Percentiles rank a stretch among this genome's conserved stretches.
Evolutionary conservation across 2,797 vertebrate species (phyloP).

Genomic region (Eleutherodactylus coqui): DNA sequence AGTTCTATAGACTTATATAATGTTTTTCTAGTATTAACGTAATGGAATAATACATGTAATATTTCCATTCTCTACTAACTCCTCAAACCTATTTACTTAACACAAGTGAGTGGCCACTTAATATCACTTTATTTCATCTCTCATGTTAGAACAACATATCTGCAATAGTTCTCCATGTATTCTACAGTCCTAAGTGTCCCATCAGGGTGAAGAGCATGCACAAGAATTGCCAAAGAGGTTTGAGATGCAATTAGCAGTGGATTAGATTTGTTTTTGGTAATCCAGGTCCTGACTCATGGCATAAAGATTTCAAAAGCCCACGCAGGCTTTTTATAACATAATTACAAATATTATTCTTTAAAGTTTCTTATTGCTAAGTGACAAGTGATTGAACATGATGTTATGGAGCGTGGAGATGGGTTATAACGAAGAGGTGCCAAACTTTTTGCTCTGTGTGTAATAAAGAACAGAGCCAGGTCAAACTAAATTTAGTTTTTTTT

Average conservation of each 20-base stretch:
- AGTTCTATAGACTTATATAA: background rate
- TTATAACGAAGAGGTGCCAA: conserved; percentile 39
- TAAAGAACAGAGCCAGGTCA: conserved; percentile 31
- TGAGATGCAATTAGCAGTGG: conserved; percentile 41
- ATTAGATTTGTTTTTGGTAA: conserved; percentile 49
- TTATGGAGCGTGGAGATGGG: conserved; percentile 40
- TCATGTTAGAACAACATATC: conserved; percentile 19
- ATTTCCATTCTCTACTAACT: background rate
- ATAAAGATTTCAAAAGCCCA: conserved; percentile 59
- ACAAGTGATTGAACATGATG: conserved; percentile 57
- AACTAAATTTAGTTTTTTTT: conserved; percentile 29
- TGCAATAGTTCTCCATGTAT: background rate
- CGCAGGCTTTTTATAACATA: conserved; percentile 58
- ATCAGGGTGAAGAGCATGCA: conserved; percentile 25
- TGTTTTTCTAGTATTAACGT: background rate
- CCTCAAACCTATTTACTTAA: background rate
- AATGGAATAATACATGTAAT: background rate
- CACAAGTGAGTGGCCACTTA: conserved; percentile 2
- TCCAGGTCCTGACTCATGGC: conserved; percentile 60
- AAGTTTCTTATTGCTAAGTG: conserved; percentile 55
- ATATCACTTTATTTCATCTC: background rate
- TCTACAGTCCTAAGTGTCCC: background rate
- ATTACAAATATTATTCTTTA: conserved; percentile 59
- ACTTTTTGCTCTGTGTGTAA: conserved; percentile 37
- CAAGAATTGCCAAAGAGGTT: conserved; percentile 32